Evolutionary conservation across 2,888 invertebrate species (phyloP).

Genomic region (Lepas anatifera): DNA sequence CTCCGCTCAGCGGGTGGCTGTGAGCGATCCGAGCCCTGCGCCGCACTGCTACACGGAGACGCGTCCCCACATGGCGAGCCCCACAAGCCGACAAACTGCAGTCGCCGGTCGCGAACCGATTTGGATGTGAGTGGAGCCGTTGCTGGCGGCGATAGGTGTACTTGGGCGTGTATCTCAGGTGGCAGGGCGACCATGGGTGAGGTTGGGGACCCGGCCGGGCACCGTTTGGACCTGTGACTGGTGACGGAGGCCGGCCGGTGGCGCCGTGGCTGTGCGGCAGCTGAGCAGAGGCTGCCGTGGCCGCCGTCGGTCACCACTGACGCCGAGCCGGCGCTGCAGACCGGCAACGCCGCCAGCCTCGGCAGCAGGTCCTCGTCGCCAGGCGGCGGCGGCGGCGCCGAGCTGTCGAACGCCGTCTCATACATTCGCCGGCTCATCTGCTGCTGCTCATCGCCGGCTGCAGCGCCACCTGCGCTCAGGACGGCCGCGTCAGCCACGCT

Average conservation of each 20-base stretch:
- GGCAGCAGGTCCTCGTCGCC: not conserved
- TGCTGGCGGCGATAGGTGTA: not conserved
- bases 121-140: not conserved
- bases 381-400: not conserved
- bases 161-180: not conserved
- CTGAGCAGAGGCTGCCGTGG: too few species aligned
- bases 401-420: conserved; percentile 10
- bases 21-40: not conserved
- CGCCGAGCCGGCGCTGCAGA: too few species aligned
- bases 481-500: too few species aligned
- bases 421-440: not conserved
- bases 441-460: not conserved
- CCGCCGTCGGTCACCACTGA: too few species aligned
- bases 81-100: not conserved
- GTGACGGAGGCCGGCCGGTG: not conserved
- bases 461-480: too few species aligned
- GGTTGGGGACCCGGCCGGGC: not conserved
- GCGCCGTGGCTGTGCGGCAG: not conserved
- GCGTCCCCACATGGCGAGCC: not conserved
- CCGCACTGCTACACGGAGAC: too few species aligned
- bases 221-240: too few species aligned
- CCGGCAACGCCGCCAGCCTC: not conserved
- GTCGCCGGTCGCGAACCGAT: not conserved
- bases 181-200: not conserved
- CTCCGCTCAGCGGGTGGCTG: not conserved